Evolutionary conservation across 1,140 invertebrate species (phyloP).

Genomic region (Drosophila sproati): DNA sequence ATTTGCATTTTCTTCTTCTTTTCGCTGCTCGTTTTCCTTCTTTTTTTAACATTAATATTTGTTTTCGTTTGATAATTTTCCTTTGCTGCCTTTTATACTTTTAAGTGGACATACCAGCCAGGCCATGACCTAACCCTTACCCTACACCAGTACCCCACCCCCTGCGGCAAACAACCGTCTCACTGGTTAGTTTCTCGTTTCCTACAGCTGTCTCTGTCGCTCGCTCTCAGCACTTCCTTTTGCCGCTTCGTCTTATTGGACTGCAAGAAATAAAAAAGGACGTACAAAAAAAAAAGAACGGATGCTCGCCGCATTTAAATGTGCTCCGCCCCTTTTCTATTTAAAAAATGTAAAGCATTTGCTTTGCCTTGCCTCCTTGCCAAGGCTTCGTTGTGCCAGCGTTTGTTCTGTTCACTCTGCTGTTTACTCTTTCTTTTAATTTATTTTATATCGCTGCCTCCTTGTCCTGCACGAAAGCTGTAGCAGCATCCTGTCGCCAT

Average conservation of each 20-base stretch:
- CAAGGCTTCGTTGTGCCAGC: slow-evolving; percentile 5
- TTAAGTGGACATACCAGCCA: slow-evolving; percentile 71
- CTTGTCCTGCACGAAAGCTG: slow-evolving; percentile 44
- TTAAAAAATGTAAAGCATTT: slow-evolving; percentile 76
- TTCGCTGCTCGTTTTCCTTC: slow-evolving; percentile 10
- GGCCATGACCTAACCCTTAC: slow-evolving; percentile 1
- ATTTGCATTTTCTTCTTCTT: slow-evolving; percentile 65
- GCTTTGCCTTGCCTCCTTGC: slow-evolving; percentile 50
- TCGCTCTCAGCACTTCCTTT: slow-evolving; percentile 41
- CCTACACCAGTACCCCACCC: neutral
- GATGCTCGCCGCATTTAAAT: slow-evolving; percentile 71
- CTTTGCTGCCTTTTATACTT: slow-evolving; percentile 81
- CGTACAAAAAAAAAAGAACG: slow-evolving; percentile 24
- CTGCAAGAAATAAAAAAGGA: slow-evolving; percentile 50
- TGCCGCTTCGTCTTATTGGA: slow-evolving; percentile 73
- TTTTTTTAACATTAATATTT: slow-evolving; percentile 74
- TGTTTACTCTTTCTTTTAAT: slow-evolving; percentile 74
- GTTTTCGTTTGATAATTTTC: slow-evolving; percentile 84
- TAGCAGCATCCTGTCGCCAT: slow-evolving; percentile 14
- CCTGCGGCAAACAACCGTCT: neutral
- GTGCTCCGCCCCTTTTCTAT: slow-evolving; percentile 81
- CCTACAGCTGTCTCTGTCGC: slow-evolving; percentile 40
- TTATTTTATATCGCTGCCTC: slow-evolving; percentile 72
- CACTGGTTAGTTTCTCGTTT: slow-evolving; percentile 41
- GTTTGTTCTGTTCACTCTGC: slow-evolving; percentile 40